Evolutionary conservation across 2,113 vertebrate species (phyloP).

Genomic region (Microtus ochrogaster): DNA sequence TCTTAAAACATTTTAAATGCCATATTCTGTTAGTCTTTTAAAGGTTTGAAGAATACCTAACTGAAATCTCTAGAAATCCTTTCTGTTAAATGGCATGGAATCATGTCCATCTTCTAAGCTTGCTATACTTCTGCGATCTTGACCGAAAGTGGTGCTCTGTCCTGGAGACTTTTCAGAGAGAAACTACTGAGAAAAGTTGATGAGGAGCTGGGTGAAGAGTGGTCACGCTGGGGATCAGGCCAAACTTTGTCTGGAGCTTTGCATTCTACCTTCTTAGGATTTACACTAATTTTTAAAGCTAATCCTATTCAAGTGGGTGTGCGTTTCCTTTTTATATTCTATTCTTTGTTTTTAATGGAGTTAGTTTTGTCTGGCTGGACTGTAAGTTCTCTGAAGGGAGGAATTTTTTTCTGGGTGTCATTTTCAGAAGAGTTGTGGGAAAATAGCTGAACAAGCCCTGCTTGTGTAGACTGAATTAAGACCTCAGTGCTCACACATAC

Average conservation of each 20-base stretch:
- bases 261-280: background rate
- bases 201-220: no score
- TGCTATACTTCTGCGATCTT: background rate
- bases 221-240: background rate
- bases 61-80: background rate
- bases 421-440: background rate
- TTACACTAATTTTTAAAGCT: background rate
- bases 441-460: background rate
- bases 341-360: conserved; percentile 43
- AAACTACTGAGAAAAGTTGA: rapidly evolving
- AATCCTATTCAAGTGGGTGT: background rate
- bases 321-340: background rate
- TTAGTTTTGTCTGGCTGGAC: background rate
- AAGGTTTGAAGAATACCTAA: no score
- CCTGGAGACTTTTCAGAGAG: background rate
- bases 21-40: no score
- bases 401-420: background rate
- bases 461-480: background rate
- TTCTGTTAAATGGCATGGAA: conserved; percentile 2
- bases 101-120: background rate
- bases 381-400: conserved; percentile 5
- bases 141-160: no score
- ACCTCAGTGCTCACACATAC: background rate
- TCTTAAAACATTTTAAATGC: no score
- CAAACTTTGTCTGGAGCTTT: background rate